Percentiles rank a stretch among this genome's conserved stretches.
Evolutionary conservation across 2,797 vertebrate genomes (phyloP).

Genomic region (Chlorospingus semifuscus): DNA sequence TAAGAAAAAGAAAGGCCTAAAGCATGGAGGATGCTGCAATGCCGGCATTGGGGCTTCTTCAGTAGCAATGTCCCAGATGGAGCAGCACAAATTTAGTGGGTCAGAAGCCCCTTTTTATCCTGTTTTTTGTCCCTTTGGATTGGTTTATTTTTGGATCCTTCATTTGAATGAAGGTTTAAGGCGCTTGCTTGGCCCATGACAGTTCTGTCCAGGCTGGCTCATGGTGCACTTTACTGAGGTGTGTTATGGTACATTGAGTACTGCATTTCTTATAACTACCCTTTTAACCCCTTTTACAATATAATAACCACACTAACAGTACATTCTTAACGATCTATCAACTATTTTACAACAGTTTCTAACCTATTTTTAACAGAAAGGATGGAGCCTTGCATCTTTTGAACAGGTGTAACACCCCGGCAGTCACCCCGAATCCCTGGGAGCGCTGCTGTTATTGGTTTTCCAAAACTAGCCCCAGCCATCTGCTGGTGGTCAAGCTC

Average conservation of each 20-base stretch:
- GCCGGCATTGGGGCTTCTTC: fast-evolving
- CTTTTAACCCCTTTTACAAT: neutral
- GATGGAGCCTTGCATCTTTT: neutral
- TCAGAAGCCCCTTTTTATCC: neutral
- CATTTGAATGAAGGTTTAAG: neutral
- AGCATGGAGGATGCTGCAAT: neutral
- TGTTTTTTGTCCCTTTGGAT: neutral
- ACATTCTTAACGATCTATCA: neutral
- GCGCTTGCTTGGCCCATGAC: neutral
- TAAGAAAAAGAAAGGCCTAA: neutral
- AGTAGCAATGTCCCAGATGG: neutral
- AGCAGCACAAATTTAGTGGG: neutral
- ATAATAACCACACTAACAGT: neutral
- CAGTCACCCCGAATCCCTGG: neutral
- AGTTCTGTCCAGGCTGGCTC: neutral
- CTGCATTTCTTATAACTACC: neutral
- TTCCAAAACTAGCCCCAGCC: slow-evolving; percentile 46
- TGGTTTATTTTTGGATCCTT: neutral
- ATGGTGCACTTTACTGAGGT: neutral
- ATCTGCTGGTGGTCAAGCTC: slow-evolving; percentile 73
- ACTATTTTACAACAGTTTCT: neutral
- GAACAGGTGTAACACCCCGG: neutral
- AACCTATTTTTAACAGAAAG: neutral
- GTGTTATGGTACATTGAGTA: neutral
- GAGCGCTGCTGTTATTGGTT: neutral